Evolutionary conservation across 2,888 invertebrate species (phyloP), one percentile per base, ranked within the genome.

Genomic region (Allygus modestus): DNA sequence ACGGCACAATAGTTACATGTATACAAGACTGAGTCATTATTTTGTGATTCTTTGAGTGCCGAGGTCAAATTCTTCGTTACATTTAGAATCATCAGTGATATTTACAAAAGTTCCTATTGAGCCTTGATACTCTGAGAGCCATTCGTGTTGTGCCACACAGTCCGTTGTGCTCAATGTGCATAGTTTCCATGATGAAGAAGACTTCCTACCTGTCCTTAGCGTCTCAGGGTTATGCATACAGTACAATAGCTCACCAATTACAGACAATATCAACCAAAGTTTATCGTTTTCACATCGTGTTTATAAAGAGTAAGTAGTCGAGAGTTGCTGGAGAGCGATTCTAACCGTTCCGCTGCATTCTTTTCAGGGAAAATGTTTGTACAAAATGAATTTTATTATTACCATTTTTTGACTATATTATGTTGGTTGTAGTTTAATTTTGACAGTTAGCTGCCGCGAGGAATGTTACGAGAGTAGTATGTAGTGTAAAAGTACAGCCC

Each of bases 21-120:
- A 84, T 75, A 82, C 75, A 84, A 84, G 84, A 84, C 84, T 84
- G 84, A 84, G 84, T 84, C 84, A 84, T 84, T 82, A 82, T 81
- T 82, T 82, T 84, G 82, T 84, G 84, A 84, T 84, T 84, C 84
- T 84, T 82, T 82, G 84, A 84, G 84, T 84, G 84, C 84, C 82
- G 85, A 85, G 79, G 82, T 83, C 83, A 85, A 85, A 84, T 81
- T 81, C 82, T 85, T 85, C 75, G 79, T 84, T 82, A 83, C 81
- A 83, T 71, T 82, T 87, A 86, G 85, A 87, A 86, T 86, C 84
- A 87, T 86, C 85, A 87, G 87, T 87, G 87, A 87, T 87, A 87
- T 86, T 85, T 87, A 87, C 87, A 87, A 87, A 87, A 87, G 87
- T 87, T 87, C 87, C 87, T 87, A 87, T 86, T 86, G 87, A 87